Evolutionary conservation across 2,113 vertebrate genomes (phyloP).

Genomic region (Lophotis ruficrista): DNA sequence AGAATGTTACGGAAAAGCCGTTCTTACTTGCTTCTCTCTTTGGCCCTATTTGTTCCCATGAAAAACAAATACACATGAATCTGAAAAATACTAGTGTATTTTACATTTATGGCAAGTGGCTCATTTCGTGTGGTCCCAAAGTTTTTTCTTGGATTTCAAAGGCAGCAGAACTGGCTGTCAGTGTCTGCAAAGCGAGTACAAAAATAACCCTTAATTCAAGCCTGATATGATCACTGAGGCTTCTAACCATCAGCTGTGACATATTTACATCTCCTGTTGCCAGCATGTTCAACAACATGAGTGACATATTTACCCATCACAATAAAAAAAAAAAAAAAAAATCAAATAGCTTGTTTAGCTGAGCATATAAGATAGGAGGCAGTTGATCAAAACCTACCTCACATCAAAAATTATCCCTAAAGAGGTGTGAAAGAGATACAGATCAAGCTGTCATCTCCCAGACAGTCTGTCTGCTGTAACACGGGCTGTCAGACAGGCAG

Average conservation of each 20-base stretch:
- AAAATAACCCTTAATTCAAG: constrained; percentile 38
- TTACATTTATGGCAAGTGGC: background rate
- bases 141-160: background rate
- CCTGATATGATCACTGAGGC: constrained; percentile 10
- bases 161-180: background rate
- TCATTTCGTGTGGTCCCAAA: background rate
- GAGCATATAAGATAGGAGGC: constrained; percentile 20
- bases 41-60: background rate
- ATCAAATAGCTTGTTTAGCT: constrained; percentile 61
- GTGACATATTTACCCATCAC: constrained; percentile 65
- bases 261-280: constrained; percentile 59
- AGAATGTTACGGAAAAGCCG: background rate
- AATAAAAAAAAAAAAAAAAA: constrained; percentile 13
- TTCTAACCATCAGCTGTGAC: constrained; percentile 28
- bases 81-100: background rate
- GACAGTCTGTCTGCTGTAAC: constrained; percentile 37
- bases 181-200: background rate
- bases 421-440: constrained; percentile 61
- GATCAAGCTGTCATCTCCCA: constrained; percentile 60
- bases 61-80: background rate
- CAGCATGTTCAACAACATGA: constrained; percentile 54
- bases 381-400: constrained; percentile 57
- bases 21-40: background rate
- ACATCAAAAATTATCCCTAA: constrained; percentile 63
- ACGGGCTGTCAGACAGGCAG: constrained; percentile 5